Conservation (phyloP, 2,797 vertebrate genomes). For the Halcyon chelicuti region DNA sequence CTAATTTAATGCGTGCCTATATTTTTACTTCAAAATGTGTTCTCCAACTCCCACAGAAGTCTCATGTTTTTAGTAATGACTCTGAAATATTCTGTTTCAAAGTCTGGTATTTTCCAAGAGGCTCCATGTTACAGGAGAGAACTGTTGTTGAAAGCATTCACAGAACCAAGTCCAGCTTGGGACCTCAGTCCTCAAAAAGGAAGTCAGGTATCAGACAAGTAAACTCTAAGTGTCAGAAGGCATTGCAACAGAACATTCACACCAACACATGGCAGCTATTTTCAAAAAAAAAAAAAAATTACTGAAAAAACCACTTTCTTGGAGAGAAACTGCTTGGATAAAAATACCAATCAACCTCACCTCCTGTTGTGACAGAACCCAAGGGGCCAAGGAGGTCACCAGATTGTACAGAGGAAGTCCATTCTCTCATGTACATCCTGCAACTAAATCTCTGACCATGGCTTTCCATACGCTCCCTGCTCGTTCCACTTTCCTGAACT, state of each 20-base stretch:
- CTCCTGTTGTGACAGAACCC: background rate
- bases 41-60: background rate
- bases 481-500: background rate
- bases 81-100: background rate
- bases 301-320: background rate
- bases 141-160: background rate
- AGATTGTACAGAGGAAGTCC: rapidly evolving
- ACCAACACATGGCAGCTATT: rapidly evolving
- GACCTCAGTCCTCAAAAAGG: background rate
- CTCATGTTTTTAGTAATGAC: background rate
- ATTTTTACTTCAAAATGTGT: background rate
- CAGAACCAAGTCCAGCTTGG: background rate
- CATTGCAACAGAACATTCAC: background rate
- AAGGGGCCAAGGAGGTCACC: rapidly evolving
- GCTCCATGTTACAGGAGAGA: background rate
- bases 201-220: background rate
- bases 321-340: background rate
- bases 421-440: background rate
- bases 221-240: background rate
- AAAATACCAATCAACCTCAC: background rate
- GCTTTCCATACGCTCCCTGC: background rate
- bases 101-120: background rate
- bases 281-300: background rate
- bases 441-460: rapidly evolving
- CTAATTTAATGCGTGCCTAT: background rate